Percentiles rank a stretch among this genome's conserved stretches.
These are phyloP conservation scores for Solea solea DNA, from an alignment of 2,113 vertebrate species.

Conservation along the genomic window DNA sequence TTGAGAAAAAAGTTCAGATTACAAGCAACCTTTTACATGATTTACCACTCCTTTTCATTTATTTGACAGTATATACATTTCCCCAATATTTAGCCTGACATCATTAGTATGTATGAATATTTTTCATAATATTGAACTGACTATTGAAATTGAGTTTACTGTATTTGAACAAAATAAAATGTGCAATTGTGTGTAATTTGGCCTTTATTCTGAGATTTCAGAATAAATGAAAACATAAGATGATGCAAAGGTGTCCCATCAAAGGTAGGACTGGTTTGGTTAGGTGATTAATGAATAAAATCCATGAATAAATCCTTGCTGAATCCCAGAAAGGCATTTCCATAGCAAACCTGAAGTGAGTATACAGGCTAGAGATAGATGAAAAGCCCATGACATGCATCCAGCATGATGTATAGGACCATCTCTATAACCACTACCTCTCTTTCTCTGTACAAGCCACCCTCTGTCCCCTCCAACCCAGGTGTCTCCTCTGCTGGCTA, in stretches of 20 bases:
- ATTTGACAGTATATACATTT: too few species aligned
- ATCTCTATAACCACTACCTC: slow-evolving; percentile 50
- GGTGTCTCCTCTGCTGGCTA: slow-evolving; percentile 71
- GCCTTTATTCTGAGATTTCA: not conserved
- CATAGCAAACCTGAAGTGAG: slow-evolving; percentile 51
- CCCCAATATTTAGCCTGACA: not conserved
- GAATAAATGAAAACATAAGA: not conserved
- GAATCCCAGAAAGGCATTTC: slow-evolving; percentile 47
- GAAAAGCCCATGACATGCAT: slow-evolving; percentile 53
- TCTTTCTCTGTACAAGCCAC: slow-evolving; percentile 60
- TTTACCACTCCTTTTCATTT: too few species aligned
- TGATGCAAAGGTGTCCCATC: not conserved
- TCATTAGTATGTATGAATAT: not conserved
- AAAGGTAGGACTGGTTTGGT: not conserved
- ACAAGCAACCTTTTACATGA: too few species aligned
- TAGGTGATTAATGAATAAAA: slow-evolving; percentile 16
- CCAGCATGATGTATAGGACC: slow-evolving; percentile 63
- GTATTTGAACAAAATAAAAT: not conserved
- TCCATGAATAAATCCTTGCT: slow-evolving; percentile 19
- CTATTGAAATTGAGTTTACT: not conserved
- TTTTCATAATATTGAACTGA: not conserved
- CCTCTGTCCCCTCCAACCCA: slow-evolving; percentile 65
- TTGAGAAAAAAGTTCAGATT: too few species aligned
- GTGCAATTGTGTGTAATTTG: not conserved
- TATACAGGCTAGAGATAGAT: slow-evolving; percentile 54